Conservation (phyloP, 2,888 invertebrate genomes). For the Machimus atricapillus region DNA sequence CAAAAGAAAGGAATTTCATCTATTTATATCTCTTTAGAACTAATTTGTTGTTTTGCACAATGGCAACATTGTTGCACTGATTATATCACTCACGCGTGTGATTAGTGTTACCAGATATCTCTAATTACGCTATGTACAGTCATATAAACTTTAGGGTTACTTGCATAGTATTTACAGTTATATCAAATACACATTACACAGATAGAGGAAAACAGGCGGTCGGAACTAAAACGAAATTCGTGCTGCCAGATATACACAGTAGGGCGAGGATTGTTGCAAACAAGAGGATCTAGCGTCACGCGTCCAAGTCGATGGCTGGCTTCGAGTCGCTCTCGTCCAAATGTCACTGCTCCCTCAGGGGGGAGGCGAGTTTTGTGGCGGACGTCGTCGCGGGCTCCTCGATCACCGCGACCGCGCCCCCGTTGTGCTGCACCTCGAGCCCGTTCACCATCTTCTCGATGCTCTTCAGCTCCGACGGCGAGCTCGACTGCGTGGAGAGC, state of each 20-base stretch:
- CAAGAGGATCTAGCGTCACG: slow-evolving; percentile 42
- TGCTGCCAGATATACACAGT: slow-evolving; percentile 31
- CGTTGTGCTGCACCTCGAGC: slow-evolving; percentile 80
- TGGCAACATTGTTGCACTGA: slow-evolving; percentile 43
- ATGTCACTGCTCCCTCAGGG: slow-evolving; percentile 61
- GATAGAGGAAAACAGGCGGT: slow-evolving; percentile 16
- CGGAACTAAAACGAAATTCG: slow-evolving; percentile 27
- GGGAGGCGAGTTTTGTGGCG: slow-evolving; percentile 45
- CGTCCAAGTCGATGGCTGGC: slow-evolving; percentile 41
- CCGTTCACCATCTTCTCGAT: slow-evolving; percentile 99
- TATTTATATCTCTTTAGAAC: slow-evolving; percentile 1
- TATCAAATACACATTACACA: slow-evolving; percentile 41
- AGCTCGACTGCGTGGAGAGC: slow-evolving; percentile 59
- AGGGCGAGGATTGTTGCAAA: slow-evolving; percentile 38
- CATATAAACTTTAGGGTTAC: slow-evolving; percentile 12
- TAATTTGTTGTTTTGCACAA: slow-evolving; percentile 42
- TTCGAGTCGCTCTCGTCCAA: slow-evolving; percentile 49
- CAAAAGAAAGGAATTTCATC: slow-evolving; percentile 24
- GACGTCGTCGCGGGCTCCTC: slow-evolving; percentile 46
- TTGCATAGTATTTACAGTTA: slow-evolving; percentile 17
- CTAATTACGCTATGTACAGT: slow-evolving; percentile 28
- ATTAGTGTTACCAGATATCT: slow-evolving; percentile 22
- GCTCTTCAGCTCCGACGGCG: slow-evolving; percentile 82
- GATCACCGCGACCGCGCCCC: slow-evolving; percentile 48
- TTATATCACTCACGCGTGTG: slow-evolving; percentile 42